Evolutionary conservation across 2,888 invertebrate genomes (phyloP).

Genomic region (Ligdia adustata): DNA sequence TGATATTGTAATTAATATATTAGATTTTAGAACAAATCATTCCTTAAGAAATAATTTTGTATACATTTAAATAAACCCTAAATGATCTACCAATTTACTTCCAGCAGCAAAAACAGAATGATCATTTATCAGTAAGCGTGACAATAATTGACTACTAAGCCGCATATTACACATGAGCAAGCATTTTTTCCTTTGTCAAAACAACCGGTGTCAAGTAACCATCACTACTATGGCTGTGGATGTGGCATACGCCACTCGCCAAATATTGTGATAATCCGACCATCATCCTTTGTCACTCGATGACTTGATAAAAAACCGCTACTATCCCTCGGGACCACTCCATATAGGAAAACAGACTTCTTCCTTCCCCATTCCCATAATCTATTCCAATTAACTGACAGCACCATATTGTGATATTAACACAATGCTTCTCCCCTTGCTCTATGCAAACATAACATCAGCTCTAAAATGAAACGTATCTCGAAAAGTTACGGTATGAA

Average conservation of each 20-base stretch:
- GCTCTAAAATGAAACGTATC: constrained; percentile 39
- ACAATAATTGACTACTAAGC: constrained; percentile 43
- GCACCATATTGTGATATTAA: constrained; percentile 82
- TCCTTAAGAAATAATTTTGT: too few species aligned
- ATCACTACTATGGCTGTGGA: too few species aligned
- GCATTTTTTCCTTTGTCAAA: constrained; percentile 43
- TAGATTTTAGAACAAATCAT: too few species aligned
- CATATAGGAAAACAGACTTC: constrained; percentile 57
- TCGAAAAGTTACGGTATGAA: constrained; percentile 18
- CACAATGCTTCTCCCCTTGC: constrained; percentile 72
- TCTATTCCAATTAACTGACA: constrained; percentile 85
- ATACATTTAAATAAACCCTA: too few species aligned
- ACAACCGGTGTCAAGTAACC: constrained; percentile 66
- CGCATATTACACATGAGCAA: constrained; percentile 51
- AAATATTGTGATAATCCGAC: constrained; percentile 82
- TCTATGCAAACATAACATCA: constrained; percentile 39
- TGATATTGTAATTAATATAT: too few species aligned
- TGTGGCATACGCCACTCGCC: constrained; percentile 69
- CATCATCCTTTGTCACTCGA: constrained; percentile 71
- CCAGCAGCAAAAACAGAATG: not conserved
- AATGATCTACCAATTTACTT: too few species aligned
- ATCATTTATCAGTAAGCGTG: constrained; percentile 18
- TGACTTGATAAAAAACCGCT: constrained; percentile 79
- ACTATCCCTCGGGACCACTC: constrained; percentile 72
- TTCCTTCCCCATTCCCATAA: constrained; percentile 82